Base-by-base conservation (phyloP, 2,888 invertebrate genomes). In the Cryptus viduatorius region DNA sequence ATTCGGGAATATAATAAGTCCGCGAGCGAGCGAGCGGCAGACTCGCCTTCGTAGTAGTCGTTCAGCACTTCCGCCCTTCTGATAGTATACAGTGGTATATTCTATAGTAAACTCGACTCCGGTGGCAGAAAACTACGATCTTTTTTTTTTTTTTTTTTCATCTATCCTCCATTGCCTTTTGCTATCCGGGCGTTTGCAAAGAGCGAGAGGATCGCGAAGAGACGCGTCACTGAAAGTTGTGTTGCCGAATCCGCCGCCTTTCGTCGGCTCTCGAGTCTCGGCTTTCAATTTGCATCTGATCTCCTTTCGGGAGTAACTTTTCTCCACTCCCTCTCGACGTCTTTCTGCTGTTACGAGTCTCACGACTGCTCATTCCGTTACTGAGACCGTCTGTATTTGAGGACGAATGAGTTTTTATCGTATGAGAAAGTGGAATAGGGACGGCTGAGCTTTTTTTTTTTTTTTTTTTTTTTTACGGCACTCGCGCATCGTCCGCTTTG, bases 241-340 rank as follows among this genome's bases (percentile, higher is more conserved):
- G 64, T 53, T 8, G 67, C 29, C 50, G 68, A 73, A 84, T 73
- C 56, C 81, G 37, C 73, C 77, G 37, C 73, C 77, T 81, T 84
- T 84, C 78, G 81, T 48, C 73, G 69, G 37, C 37, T 37, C 79
- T 81, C 84, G 50, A 68, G 80, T 77, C 84, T 81, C 73, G 69
- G 64, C 83, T 86, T 83, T 78, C 84, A 84, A 84, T 86, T 86
- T 86, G 82, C 86, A 86, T 86, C 82, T 84, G 82, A 86, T 86
- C 84, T 75, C 82, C 82, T 86, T 84, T 73, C 69, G 69, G 76
- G 86, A 82, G 82, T 79, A 86, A 84, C 84, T 86, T 84, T 84
- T 78, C 64, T 78, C 64, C 44, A 79, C 53, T 72, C 61, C 42
- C 48, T 14, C 48, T 37, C 44, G 19, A 68, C 42, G 71, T 67